phyloP scores from a whole-genome alignment of 2,113 vertebrate genomes.

The Lycaon pictus region DNA sequence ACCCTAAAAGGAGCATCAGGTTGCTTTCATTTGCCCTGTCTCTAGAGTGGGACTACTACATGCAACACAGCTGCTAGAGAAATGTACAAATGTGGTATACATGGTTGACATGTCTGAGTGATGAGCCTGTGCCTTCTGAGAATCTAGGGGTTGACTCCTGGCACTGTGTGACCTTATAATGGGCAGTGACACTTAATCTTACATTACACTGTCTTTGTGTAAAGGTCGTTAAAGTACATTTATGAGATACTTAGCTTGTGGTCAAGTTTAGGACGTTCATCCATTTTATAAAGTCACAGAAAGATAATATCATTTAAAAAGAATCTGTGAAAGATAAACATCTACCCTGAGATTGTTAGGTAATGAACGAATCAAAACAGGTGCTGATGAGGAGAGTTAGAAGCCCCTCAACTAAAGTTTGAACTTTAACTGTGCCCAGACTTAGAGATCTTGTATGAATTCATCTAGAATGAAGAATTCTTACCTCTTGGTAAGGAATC shows the following conservation, averaged over 20 bases:
- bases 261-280: neutral
- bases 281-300: neutral
- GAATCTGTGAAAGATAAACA: neutral
- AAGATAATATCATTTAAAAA: conserved; percentile 36
- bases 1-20: neutral
- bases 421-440: neutral
- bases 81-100: neutral
- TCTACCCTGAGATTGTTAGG: neutral
- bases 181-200: neutral
- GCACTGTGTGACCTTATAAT: neutral
- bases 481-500: neutral
- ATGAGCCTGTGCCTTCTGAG: accelerated
- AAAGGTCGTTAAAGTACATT: neutral
- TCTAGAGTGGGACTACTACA: neutral
- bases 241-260: neutral
- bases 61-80: neutral
- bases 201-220: neutral
- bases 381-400: neutral
- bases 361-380: neutral
- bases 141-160: neutral
- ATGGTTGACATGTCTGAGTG: neutral
- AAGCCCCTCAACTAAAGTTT: neutral
- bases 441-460: neutral
- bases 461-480: neutral
- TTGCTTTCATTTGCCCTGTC: neutral